These are phyloP conservation scores for Calliopsis andreniformis DNA, from an alignment of 1,140 invertebrate species.

Conservation along the genomic window DNA sequence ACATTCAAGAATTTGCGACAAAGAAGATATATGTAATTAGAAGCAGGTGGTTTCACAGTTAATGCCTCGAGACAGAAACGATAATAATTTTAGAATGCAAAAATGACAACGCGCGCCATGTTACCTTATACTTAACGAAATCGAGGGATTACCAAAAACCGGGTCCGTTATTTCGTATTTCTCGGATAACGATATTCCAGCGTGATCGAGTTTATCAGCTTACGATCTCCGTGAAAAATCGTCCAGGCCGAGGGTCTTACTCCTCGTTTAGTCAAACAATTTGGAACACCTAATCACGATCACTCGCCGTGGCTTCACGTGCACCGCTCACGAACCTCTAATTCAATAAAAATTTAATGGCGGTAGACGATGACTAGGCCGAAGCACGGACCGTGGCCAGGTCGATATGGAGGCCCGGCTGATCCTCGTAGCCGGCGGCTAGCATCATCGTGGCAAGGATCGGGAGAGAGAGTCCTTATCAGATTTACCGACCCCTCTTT, in stretches of 20 bases:
- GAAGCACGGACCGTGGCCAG: not conserved
- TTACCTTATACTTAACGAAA: not conserved
- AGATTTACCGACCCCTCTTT: constrained; percentile 79
- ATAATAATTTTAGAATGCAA: not conserved
- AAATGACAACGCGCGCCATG: not conserved
- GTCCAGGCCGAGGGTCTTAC: not conserved
- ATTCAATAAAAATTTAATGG: constrained; percentile 51
- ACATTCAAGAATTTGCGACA: not conserved
- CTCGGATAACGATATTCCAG: not conserved
- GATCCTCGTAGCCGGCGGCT: constrained; percentile 55
- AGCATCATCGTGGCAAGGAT: constrained; percentile 69
- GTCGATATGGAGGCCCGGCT: not conserved
- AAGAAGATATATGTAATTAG: not conserved
- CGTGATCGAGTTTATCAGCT: not conserved
- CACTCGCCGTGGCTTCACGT: not conserved
- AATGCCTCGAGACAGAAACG: not conserved
- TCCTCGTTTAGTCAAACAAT: constrained; percentile 23
- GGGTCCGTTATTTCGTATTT: not conserved
- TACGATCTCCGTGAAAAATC: constrained; percentile 19
- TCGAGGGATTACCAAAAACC: not conserved
- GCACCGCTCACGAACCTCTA: constrained; percentile 30
- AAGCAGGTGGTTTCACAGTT: not conserved
- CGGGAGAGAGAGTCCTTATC: constrained; percentile 80
- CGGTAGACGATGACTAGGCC: constrained; percentile 25
- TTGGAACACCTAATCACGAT: constrained; percentile 37